Evolutionary conservation across 1,140 invertebrate species (phyloP), one percentile per base, ranked within the genome.

Genomic region (Ladona fulva): DNA sequence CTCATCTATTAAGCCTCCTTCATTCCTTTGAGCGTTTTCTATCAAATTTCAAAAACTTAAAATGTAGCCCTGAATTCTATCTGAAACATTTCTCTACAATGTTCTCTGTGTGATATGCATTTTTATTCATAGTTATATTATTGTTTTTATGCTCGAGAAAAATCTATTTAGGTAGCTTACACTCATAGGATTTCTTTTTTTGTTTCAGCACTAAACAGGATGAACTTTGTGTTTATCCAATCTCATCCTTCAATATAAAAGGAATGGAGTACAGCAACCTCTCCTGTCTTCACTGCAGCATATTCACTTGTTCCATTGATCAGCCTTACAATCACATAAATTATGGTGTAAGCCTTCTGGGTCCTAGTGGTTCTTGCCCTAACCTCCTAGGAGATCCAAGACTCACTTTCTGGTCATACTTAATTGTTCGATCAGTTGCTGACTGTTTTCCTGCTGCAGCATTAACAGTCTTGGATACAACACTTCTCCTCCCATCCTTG

Each of bases 401-500:
- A 1, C 82, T 89, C 42, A 92, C 91, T 0, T 91, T 94, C 80
- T 92, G 91, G 89, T 85, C 87, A 24, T 95, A 95, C 80, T 85
- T 93, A 22, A 82, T 89, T 10, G 75, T 93, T 8, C 89, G 93
- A 74, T 88, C 91, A 12, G 80, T 93, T 66, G 92, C 91, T 1
- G 93, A 94, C 81, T 90, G 93, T n/a, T 93, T 93, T 81, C 88
- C 91, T 37, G 90, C 91, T 22, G 90, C 92, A 0, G 89, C 89
- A 0, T 84, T 94, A 0, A 90, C 91, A 0, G 81, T 95, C 1
- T 82, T 94, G 0, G 91, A 92, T 74, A 91, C 92, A 0, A 92
- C 92, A 0, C 89, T 93, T n/a, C 90, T 95, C 1, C 92, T 93
- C 74, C 92, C 93, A 1, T 92, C 93, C 0, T 22, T 19, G 16